phyloP scores from a whole-genome alignment of 2,797 vertebrate species.

The Ficedula albicollis region DNA sequence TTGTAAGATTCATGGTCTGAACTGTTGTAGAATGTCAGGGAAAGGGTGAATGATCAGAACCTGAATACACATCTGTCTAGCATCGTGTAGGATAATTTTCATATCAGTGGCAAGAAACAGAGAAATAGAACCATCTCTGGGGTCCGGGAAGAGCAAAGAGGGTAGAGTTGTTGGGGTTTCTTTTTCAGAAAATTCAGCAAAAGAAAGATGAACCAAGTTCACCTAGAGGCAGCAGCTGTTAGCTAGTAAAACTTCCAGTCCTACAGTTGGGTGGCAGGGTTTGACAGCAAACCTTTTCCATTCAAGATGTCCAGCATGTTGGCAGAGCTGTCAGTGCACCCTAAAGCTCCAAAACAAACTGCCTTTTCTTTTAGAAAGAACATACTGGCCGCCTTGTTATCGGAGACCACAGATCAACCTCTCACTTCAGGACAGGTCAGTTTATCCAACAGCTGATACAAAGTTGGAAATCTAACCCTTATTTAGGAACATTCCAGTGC shows the following conservation, averaged over 20 bases:
- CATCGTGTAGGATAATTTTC: background rate
- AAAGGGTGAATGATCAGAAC: background rate
- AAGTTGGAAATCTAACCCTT: background rate
- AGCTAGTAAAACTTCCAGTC: background rate
- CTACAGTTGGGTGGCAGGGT: background rate
- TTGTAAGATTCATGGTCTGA: background rate
- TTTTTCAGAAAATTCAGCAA: background rate
- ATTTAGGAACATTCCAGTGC: background rate
- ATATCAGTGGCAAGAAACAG: background rate
- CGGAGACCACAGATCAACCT: constrained; percentile 95
- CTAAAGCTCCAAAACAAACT: constrained; percentile 60
- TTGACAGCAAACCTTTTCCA: background rate
- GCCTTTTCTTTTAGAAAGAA: constrained; percentile 85
- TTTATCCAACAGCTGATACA: constrained; percentile 49
- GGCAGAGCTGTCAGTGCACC: constrained; percentile 34
- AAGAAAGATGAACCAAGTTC: background rate
- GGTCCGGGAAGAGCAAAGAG: background rate
- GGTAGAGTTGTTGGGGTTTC: background rate
- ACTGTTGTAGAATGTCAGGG: background rate
- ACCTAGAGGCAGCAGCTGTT: background rate
- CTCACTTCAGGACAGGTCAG: constrained; percentile 94
- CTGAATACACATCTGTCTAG: background rate
- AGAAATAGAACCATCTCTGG: background rate
- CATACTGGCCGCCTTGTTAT: constrained; percentile 94
- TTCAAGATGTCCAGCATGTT: constrained; percentile 5